Evolutionary conservation across 2,797 vertebrate species (phyloP).

Genomic region (Ceyx erithaca): DNA sequence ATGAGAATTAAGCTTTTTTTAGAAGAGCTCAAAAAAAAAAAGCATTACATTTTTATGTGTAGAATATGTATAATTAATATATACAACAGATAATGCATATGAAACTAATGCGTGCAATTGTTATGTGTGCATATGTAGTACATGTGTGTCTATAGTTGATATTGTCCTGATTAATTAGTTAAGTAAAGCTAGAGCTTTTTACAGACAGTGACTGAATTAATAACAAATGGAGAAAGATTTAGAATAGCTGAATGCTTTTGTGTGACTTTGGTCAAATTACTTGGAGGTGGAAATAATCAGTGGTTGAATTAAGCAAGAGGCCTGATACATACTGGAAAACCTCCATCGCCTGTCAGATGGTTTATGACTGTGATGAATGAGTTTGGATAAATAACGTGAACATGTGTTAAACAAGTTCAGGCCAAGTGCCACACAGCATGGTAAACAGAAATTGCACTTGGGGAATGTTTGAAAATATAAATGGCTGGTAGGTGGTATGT

Average conservation of each 20-base stretch:
- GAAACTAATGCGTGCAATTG: background rate
- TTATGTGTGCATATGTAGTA: background rate
- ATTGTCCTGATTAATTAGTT: background rate
- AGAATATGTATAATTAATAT: background rate
- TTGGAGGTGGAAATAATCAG: constrained; percentile 56
- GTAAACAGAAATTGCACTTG: constrained; percentile 56
- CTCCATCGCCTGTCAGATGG: constrained; percentile 24
- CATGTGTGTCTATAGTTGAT: background rate
- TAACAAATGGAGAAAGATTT: background rate
- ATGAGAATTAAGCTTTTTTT: background rate
- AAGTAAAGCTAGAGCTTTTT: background rate
- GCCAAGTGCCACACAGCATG: background rate
- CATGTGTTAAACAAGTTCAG: constrained; percentile 56
- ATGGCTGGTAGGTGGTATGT: background rate
- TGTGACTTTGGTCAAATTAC: constrained; percentile 50
- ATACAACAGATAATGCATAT: background rate
- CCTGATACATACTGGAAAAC: constrained; percentile 42
- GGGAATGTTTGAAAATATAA: constrained; percentile 48
- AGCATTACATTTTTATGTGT: background rate
- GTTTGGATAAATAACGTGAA: constrained; percentile 44
- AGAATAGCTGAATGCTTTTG: background rate
- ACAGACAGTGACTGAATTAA: background rate
- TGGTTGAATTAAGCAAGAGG: background rate
- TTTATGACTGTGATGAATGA: constrained; percentile 59
- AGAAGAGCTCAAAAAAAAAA: background rate